Evolutionary conservation across 2,888 invertebrate species (phyloP).

Genomic region (Diaphora mendica): DNA sequence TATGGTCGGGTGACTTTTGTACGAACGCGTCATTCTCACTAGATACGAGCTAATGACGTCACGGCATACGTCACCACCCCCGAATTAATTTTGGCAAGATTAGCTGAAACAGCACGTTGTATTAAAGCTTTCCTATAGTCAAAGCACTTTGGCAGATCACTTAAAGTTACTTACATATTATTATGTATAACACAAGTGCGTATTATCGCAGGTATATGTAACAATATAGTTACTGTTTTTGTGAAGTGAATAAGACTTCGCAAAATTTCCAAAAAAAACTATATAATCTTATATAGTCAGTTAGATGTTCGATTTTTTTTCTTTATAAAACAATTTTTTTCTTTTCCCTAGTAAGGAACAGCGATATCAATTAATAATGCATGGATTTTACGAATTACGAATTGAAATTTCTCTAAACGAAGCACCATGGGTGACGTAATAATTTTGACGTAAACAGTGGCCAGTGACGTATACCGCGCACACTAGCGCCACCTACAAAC

Average conservation of each 20-base stretch:
- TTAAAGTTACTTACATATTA: constrained; percentile 13
- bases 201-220: constrained; percentile 13
- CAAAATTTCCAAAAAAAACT: background rate
- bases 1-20: constrained; percentile 26
- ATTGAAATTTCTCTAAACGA: background rate
- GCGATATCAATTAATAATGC: background rate
- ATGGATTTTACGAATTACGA: background rate
- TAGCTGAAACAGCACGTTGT: background rate
- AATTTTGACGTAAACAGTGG: constrained; percentile 8
- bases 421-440: constrained; percentile 10
- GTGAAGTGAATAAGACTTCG: background rate
- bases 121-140: constrained; percentile 18
- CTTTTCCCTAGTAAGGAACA: background rate
- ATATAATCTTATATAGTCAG: background rate
- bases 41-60: constrained; percentile 44
- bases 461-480: constrained; percentile 30
- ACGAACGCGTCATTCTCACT: constrained; percentile 47
- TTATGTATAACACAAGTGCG: constrained; percentile 12
- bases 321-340: background rate
- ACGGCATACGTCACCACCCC: constrained; percentile 28
- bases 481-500: constrained; percentile 45
- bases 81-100: constrained; percentile 15
- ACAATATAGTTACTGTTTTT: constrained; percentile 6
- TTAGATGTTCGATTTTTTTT: background rate
- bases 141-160: constrained; percentile 22